Conservation (phyloP, 2,888 invertebrate species). For the Alentia gelatinosa region DNA sequence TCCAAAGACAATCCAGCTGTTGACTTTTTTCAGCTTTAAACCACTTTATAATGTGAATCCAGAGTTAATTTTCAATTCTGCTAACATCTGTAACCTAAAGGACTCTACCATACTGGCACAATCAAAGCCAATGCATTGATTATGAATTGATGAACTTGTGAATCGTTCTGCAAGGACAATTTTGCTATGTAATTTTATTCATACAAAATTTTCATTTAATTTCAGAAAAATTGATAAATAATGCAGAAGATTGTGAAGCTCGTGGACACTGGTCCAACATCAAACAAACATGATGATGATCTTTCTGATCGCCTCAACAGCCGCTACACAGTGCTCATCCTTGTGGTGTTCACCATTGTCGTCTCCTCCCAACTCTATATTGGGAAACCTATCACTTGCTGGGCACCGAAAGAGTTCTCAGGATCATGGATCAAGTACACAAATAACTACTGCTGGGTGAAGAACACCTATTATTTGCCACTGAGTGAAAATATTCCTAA, state of each 20-base stretch:
- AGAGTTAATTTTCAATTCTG: too few species aligned
- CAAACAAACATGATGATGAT: conserved; percentile 59
- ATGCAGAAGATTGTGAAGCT: conserved; percentile 60
- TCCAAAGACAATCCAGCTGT: too few species aligned
- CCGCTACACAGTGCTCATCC: conserved; percentile 56
- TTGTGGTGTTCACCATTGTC: conserved; percentile 60
- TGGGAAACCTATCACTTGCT: conserved; percentile 60
- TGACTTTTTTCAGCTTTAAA: too few species aligned
- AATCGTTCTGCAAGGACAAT: too few species aligned
- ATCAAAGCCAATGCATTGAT: too few species aligned
- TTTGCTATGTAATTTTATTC: too few species aligned
- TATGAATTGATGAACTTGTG: too few species aligned
- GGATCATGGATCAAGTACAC: conserved; percentile 57
- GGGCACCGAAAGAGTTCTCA: conserved; percentile 58
- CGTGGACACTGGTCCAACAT: conserved; percentile 48
- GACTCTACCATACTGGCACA: too few species aligned
- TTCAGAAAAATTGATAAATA: background rate
- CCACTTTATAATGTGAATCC: too few species aligned
- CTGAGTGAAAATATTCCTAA: conserved; percentile 60
- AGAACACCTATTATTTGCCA: conserved; percentile 62
- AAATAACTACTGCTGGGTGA: conserved; percentile 62
- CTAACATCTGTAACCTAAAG: too few species aligned
- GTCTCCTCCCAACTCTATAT: conserved; percentile 56
- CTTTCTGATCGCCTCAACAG: conserved; percentile 55
- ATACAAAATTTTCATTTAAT: background rate